Evolutionary conservation across 2,113 vertebrate genomes (phyloP).

Genomic region (Xiphias gladius): DNA sequence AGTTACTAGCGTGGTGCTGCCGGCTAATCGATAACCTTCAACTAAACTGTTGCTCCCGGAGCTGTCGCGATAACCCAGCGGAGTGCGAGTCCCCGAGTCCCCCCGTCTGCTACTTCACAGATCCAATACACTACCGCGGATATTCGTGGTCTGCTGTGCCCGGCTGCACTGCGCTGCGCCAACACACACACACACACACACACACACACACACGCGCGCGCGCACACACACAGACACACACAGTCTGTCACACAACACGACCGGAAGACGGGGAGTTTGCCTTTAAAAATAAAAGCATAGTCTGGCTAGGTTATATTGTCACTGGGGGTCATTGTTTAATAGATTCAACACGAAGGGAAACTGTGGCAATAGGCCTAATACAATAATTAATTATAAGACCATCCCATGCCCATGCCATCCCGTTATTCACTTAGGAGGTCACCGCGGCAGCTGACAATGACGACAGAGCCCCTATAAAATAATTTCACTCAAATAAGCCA

Average conservation of each 20-base stretch:
- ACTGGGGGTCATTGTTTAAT: neutral
- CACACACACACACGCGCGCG: neutral
- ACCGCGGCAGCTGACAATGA: neutral
- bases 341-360: neutral
- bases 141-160: conserved; percentile 46
- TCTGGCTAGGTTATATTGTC: neutral
- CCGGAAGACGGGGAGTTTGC: conserved; percentile 2
- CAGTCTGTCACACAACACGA: neutral
- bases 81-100: conserved; percentile 4
- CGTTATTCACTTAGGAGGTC: neutral
- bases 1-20: rapidly evolving
- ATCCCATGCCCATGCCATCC: neutral
- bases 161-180: conserved; percentile 55
- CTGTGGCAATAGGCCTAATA: neutral
- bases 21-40: conserved; percentile 5
- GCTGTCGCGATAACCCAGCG: neutral
- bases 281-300: conserved; percentile 53
- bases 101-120: conserved; percentile 23
- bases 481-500: no score
- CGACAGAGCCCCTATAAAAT: neutral
- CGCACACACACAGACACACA: neutral
- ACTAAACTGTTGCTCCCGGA: conserved; percentile 9
- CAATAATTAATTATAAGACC: neutral
- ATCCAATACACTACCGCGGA: conserved; percentile 28
- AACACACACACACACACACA: neutral